Percentiles rank a stretch among this genome's conserved stretches.
Conservation (phyloP, 2,888 invertebrate genomes). For the Mystacides longicornis region DNA sequence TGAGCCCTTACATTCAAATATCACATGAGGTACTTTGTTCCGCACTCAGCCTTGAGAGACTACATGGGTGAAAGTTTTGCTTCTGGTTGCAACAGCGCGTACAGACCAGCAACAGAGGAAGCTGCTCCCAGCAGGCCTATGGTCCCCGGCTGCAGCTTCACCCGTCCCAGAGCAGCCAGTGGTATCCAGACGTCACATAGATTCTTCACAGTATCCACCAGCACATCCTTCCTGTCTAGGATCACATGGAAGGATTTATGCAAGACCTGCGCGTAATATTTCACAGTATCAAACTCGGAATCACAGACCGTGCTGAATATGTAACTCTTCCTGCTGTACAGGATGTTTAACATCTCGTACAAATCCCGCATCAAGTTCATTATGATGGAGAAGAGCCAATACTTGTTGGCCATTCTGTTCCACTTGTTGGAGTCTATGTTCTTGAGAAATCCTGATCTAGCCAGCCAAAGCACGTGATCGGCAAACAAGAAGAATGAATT, state of each 20-base stretch:
- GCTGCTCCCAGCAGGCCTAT: conserved; percentile 72
- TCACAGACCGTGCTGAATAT: conserved; percentile 1
- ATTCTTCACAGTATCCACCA: conserved; percentile 80
- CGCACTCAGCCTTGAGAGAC: too few species aligned
- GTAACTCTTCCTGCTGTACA: conserved; percentile 10
- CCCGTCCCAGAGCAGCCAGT: conserved; percentile 69
- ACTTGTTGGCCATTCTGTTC: conserved; percentile 65
- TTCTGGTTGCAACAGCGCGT: conserved; percentile 68
- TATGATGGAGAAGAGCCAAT: conserved; percentile 77
- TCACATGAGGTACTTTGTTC: too few species aligned
- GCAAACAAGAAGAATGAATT: conserved; percentile 72
- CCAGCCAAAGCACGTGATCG: conserved; percentile 83
- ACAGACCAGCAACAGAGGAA: conserved; percentile 73
- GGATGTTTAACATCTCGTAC: conserved; percentile 61
- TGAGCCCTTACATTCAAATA: too few species aligned
- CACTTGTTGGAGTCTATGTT: conserved; percentile 68
- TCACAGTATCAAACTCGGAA: conserved; percentile 12
- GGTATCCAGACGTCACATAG: conserved; percentile 83
- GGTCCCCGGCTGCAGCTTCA: conserved; percentile 67
- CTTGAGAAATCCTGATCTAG: conserved; percentile 59
- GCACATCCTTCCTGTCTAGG: conserved; percentile 54
- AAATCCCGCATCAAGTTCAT: conserved; percentile 75
- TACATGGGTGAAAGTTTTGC: conserved; percentile 63
- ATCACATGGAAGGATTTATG: conserved; percentile 30
- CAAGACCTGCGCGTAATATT: conserved; percentile 27